Base-by-base conservation (phyloP, 2,888 invertebrate genomes). In the Lycaena phlaeas region DNA sequence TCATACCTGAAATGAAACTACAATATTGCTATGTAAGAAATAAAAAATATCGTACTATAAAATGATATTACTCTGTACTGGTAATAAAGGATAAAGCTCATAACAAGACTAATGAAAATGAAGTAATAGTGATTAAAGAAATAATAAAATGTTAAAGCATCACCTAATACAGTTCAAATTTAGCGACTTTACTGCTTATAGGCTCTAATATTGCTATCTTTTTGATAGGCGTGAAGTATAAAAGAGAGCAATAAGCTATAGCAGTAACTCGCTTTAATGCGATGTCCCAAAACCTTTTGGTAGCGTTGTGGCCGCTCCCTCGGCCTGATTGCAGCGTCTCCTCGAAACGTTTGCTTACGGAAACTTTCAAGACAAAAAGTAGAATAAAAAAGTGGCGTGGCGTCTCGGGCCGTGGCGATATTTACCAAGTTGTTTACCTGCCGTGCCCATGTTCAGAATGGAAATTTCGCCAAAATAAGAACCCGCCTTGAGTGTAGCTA, bases 401-500 rank as follows among this genome's bases (percentile, higher is more conserved):
- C 85, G 74, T 84, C 85, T 82, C 84, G 85, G 82, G 82, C 79
- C 79, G 74, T 72, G 72, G 74, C 71, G 92, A 93, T 93, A 93
- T 93, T 93, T 93, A 93, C 93, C 93, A 91, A 93, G 92, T 88
- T 92, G 92, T 93, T 94, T 94, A 95, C 96, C 96, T 91, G 97
- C 97, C 79, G 97, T 97, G 87, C 98, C 98, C 96, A 97, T 96
- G 90, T 97, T 97, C 85, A 98, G 92, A 87, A 98, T 97, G 88
- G 96, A 96, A 88, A 98, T 98, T 89, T 98, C 98, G 69, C 98
- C 98, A 87, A 98, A 98, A 90, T 98, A 98, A 82, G 97, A 97
- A 81, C 98, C 98, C 63, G 98, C 97, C 86, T 96, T 96, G 68
- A 98, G 90, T 54, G 97, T 97, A 64, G 98, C 98, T 79, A 98